A percentile compares a stretch with the other conserved stretches of the same genome.
Evolutionary conservation across 92 coral and sea anemone genomes (phyloP).

Genomic region (Chrysogorgia sp.): DNA sequence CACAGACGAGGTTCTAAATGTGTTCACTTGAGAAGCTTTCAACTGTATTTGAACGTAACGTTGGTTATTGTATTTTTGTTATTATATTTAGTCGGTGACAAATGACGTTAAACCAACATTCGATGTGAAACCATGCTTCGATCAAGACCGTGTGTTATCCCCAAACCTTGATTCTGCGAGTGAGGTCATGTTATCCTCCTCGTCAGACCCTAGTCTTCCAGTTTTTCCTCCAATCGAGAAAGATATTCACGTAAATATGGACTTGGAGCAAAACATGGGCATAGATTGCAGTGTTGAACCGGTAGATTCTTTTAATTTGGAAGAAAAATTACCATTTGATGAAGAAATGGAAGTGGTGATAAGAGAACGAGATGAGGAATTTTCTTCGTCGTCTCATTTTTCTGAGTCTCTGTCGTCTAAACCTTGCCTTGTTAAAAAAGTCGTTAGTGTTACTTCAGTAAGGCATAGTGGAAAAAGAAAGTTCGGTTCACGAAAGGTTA

Average conservation of each 20-base stretch:
- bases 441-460: slow-evolving; percentile 6
- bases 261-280: slow-evolving; percentile 9
- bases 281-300: slow-evolving; percentile 19
- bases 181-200: slow-evolving; percentile 19
- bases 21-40: neutral
- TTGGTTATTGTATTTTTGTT: neutral
- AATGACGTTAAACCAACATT: slow-evolving; percentile 15
- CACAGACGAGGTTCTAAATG: no score
- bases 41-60: neutral
- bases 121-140: neutral
- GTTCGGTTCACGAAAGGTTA: slow-evolving; percentile 80
- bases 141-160: slow-evolving; percentile 7
- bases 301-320: slow-evolving; percentile 39
- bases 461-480: slow-evolving; percentile 74
- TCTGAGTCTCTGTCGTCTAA: slow-evolving; percentile 51
- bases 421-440: slow-evolving; percentile 52
- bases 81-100: slow-evolving; percentile 6
- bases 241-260: slow-evolving; percentile 6
- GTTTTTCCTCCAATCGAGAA: neutral
- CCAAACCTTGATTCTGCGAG: neutral
- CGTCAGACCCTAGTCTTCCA: slow-evolving; percentile 23
- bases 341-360: slow-evolving; percentile 95
- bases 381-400: slow-evolving; percentile 24
- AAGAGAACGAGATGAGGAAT: slow-evolving; percentile 76
- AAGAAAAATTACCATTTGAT: slow-evolving; percentile 79